phyloP scores from a whole-genome alignment of 2,113 vertebrate genomes.

The Scophthalmus maximus region DNA sequence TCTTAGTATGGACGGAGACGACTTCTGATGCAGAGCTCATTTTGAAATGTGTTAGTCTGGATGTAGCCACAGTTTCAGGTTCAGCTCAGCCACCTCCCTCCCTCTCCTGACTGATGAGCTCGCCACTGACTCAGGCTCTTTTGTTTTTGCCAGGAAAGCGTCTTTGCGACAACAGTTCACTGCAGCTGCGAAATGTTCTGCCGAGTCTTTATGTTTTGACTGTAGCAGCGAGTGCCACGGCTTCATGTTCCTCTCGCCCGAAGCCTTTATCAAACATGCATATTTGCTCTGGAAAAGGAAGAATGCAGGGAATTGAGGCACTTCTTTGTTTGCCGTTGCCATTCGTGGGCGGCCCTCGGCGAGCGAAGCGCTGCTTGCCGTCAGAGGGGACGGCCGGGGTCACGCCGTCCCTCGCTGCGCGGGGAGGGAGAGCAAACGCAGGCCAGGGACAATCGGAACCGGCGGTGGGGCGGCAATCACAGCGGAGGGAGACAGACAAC shows the following conservation, averaged over 20 bases:
- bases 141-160: not conserved
- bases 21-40: not conserved
- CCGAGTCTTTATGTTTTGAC: slow-evolving; percentile 17
- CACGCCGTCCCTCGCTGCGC: slow-evolving; percentile 2
- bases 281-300: slow-evolving; percentile 11
- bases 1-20: not conserved
- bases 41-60: not conserved
- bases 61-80: not conserved
- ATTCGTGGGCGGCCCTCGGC: slow-evolving; percentile 23
- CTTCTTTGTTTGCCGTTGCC: slow-evolving; percentile 70
- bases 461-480: slow-evolving; percentile 27
- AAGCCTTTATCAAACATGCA: too few relatives aligned
- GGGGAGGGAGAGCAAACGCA: slow-evolving; percentile 27
- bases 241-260: not conserved
- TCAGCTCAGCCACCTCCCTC: too few relatives aligned
- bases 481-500: slow-evolving; percentile 19
- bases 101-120: not conserved
- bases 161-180: not conserved
- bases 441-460: slow-evolving; percentile 34
- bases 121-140: not conserved
- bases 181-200: not conserved
- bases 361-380: slow-evolving; percentile 63
- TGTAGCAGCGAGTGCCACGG: not conserved
- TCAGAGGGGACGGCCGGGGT: slow-evolving; percentile 44
- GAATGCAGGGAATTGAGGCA: slow-evolving; percentile 50